A percentile compares a stretch with the other conserved stretches of the same genome.
Conservation (phyloP, 1,140 invertebrate species). For the Gryon sp. region DNA sequence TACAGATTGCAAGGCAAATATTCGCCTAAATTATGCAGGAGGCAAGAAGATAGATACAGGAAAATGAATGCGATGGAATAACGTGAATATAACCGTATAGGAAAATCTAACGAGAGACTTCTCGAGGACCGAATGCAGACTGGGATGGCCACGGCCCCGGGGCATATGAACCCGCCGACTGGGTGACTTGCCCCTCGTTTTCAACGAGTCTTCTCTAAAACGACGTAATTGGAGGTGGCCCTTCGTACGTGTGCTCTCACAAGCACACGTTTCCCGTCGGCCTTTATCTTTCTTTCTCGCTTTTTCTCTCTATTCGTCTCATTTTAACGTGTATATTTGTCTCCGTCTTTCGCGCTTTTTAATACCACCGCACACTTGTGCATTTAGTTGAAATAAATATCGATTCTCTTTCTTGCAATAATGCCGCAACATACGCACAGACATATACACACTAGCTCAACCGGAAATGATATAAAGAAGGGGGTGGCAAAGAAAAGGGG, state of each 20-base stretch:
- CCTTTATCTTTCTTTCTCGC: constrained; percentile 12
- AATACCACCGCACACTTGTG: constrained; percentile 21
- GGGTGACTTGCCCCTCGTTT: constrained; percentile 65
- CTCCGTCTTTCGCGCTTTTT: constrained; percentile 14
- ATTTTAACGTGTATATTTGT: background rate
- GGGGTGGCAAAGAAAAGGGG: constrained; percentile 31
- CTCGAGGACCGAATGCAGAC: constrained; percentile 59
- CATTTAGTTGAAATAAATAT: constrained; percentile 52
- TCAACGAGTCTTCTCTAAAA: constrained; percentile 69
- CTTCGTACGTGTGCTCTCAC: constrained; percentile 54
- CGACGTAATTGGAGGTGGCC: constrained; percentile 74
- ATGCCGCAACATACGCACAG: constrained; percentile 26
- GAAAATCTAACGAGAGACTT: constrained; percentile 73
- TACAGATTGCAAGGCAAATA: constrained; percentile 2
- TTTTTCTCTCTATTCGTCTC: background rate
- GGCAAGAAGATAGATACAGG: constrained; percentile 45
- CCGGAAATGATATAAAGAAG: constrained; percentile 37
- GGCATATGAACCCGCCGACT: constrained; percentile 57
- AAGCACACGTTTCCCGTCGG: constrained; percentile 23
- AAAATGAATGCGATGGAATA: constrained; percentile 44
- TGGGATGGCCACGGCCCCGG: constrained; percentile 64
- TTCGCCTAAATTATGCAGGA: constrained; percentile 24
- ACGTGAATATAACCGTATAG: constrained; percentile 70
- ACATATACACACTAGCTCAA: constrained; percentile 4
- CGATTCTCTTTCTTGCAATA: constrained; percentile 57